A percentile compares a stretch with the other conserved stretches of the same genome.
Evolutionary conservation across 2,113 vertebrate genomes (phyloP).

Genomic region (Pollimyrus isidori): DNA sequence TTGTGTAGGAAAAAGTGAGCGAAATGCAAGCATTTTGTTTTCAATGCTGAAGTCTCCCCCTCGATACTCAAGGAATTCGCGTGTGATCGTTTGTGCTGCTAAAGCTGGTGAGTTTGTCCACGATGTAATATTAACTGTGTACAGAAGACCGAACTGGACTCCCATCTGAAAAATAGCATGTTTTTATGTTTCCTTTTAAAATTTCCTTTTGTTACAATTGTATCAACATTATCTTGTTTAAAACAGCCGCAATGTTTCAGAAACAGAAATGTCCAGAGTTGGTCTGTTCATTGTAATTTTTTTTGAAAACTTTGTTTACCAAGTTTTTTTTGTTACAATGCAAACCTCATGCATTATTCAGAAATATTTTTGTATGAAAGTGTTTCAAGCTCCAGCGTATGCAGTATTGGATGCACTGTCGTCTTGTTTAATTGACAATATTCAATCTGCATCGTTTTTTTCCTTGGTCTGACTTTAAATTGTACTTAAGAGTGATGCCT

Average conservation of each 20-base stretch:
- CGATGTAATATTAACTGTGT: slow-evolving; percentile 13
- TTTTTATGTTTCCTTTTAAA: slow-evolving; percentile 45
- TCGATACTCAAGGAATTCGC: slow-evolving; percentile 1
- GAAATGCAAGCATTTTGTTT: slow-evolving; percentile 7
- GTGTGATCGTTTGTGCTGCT: slow-evolving; percentile 29
- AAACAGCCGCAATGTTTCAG: slow-evolving; percentile 30
- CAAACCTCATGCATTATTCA: slow-evolving; percentile 77
- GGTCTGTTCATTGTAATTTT: slow-evolving; percentile 53
- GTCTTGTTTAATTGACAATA: slow-evolving; percentile 52
- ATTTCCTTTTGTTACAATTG: slow-evolving; percentile 34
- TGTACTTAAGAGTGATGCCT: slow-evolving; percentile 55
- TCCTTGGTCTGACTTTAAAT: slow-evolving; percentile 51
- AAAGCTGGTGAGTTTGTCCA: slow-evolving; percentile 28
- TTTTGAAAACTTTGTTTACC: slow-evolving; percentile 58
- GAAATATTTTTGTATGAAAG: slow-evolving; percentile 97
- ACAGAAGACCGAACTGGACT: slow-evolving; percentile 2
- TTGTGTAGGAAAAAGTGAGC: background rate
- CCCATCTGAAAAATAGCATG: slow-evolving; percentile 40
- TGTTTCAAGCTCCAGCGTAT: slow-evolving; percentile 86
- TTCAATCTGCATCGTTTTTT: slow-evolving; percentile 48
- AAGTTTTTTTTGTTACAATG: slow-evolving; percentile 68
- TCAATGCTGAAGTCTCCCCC: background rate
- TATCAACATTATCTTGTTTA: slow-evolving; percentile 36
- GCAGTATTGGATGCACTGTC: slow-evolving; percentile 82
- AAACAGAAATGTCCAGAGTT: slow-evolving; percentile 47